Percentiles rank a stretch among this genome's conserved stretches.
Conservation (phyloP, 2,113 vertebrate genomes). For the Pelobates fuscus region DNA sequence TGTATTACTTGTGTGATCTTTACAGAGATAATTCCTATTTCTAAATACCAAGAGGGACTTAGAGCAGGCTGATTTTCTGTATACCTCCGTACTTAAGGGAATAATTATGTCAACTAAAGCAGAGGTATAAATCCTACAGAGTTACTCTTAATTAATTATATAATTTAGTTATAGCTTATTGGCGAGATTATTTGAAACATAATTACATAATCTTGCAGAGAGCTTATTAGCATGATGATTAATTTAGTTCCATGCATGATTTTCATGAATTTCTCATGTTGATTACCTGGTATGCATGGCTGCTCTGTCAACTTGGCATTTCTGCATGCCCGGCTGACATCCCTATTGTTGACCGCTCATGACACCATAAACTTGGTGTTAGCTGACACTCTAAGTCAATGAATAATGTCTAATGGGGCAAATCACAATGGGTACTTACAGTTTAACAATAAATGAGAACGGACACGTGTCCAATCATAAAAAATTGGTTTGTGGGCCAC, state of each 20-base stretch:
- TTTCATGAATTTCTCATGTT: neutral
- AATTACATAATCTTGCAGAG: constrained; percentile 29
- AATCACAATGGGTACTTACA: too few relatives aligned
- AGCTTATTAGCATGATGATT: constrained; percentile 31
- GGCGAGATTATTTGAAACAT: constrained; percentile 25
- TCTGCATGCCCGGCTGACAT: too few relatives aligned
- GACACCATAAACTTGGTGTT: too few relatives aligned
- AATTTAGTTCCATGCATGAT: constrained; percentile 25
- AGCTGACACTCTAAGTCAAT: too few relatives aligned
- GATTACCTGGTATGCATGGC: too few relatives aligned
- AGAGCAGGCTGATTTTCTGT: neutral
- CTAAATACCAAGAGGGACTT: constrained; percentile 5
- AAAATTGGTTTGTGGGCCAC: too few relatives aligned
- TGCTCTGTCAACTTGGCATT: too few relatives aligned
- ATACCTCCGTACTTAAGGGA: constrained; percentile 13
- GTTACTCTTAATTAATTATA: constrained; percentile 34
- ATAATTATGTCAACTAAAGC: constrained; percentile 41
- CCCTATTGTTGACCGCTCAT: too few relatives aligned
- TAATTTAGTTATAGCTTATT: constrained; percentile 41
- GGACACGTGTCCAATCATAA: too few relatives aligned
- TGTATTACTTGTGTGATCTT: too few relatives aligned
- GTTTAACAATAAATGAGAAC: too few relatives aligned
- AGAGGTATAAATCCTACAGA: constrained; percentile 34
- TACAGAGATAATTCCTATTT: neutral
- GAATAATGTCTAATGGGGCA: too few relatives aligned